A percentile compares a stretch with the other conserved stretches of the same genome.
phyloP scores from a whole-genome alignment of 2,113 vertebrate genomes.

The Connochaetes taurinus region DNA sequence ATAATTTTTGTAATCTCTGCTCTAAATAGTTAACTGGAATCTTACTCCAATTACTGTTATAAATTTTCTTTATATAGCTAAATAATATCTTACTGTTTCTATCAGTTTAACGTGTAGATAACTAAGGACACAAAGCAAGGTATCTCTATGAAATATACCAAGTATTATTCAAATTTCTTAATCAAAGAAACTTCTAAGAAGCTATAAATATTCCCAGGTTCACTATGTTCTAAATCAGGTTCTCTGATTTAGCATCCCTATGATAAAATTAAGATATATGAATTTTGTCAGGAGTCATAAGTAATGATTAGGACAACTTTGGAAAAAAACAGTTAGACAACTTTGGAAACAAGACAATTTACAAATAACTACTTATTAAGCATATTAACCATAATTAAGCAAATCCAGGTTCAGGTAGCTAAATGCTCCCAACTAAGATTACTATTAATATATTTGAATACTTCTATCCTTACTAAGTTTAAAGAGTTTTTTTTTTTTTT shows the following conservation, averaged over 20 bases:
- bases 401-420: not conserved
- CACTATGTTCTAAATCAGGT: not conserved
- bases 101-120: not conserved
- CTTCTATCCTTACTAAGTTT: not conserved
- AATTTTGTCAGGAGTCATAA: not conserved
- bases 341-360: not conserved
- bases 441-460: not conserved
- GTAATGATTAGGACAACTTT: not conserved
- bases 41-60: not conserved
- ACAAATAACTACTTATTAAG: not conserved
- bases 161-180: not conserved
- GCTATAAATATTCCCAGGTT: not conserved
- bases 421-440: not conserved
- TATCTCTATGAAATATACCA: not conserved
- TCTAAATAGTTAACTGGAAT: not conserved
- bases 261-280: not conserved
- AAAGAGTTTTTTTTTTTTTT: not conserved
- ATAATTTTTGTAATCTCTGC: not conserved
- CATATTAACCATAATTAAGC: not conserved
- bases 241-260: not conserved
- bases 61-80: not conserved
- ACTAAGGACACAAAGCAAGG: not conserved
- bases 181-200: not conserved
- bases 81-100: not conserved
- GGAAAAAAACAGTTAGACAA: not conserved